A percentile compares a stretch with the other conserved stretches of the same genome.
Evolutionary conservation across 1,140 invertebrate genomes (phyloP).

Genomic region (Microplitis mediator): DNA sequence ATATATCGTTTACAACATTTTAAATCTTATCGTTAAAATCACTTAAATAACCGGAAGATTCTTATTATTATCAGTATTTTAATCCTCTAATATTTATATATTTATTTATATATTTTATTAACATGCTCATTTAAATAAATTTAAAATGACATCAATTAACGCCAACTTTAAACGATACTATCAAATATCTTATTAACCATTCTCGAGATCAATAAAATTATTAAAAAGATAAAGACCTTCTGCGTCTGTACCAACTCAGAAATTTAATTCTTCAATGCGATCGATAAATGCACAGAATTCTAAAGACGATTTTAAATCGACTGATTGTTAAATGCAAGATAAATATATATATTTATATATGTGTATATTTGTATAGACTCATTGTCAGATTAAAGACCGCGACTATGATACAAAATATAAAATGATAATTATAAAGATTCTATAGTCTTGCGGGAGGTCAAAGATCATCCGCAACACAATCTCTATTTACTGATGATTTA

Average conservation of each 20-base stretch:
- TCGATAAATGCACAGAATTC: no score
- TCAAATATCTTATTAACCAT: slow-evolving; percentile 12
- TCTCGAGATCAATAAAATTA: slow-evolving; percentile 33
- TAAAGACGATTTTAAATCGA: no score
- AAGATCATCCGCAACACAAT: slow-evolving; percentile 32
- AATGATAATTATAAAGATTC: no score
- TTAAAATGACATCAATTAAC: slow-evolving; percentile 16
- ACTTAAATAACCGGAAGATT: slow-evolving; percentile 19
- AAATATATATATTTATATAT: not conserved
- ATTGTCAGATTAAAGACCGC: no score
- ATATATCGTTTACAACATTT: slow-evolving; percentile 27
- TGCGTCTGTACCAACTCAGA: no score
- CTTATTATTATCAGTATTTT: not conserved
- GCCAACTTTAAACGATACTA: not conserved
- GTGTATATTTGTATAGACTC: not conserved
- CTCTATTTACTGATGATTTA: slow-evolving; percentile 24
- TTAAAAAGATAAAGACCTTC: slow-evolving; percentile 18
- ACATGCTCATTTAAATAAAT: not conserved
- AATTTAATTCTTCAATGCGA: no score
- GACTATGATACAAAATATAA: slow-evolving; percentile 7
- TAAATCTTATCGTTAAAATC: slow-evolving; percentile 28
- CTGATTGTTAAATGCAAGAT: no score
- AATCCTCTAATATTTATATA: not conserved
- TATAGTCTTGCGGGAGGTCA: not conserved
- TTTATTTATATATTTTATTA: no score